Percentiles rank a stretch among this genome's conserved stretches.
Evolutionary conservation across 1,140 invertebrate species (phyloP).

Genomic region (Lordiphosa mommai): DNA sequence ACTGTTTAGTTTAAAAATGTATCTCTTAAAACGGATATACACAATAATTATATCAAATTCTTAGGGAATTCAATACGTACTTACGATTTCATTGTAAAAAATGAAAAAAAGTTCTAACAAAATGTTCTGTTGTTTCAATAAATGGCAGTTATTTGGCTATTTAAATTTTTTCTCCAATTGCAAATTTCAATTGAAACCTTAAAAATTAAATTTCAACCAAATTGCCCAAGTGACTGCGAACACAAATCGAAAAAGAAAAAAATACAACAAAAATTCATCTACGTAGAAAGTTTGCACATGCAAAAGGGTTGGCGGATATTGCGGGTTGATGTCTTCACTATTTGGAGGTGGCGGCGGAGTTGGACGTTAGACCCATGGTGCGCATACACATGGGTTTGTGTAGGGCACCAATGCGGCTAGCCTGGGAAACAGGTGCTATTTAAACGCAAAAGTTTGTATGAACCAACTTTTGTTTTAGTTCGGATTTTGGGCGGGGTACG

Average conservation of each 20-base stretch:
- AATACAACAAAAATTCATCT: not conserved
- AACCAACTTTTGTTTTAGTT: conserved; percentile 54
- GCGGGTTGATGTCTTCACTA: conserved; percentile 34
- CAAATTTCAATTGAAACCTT: conserved; percentile 55
- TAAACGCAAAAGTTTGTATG: conserved; percentile 77
- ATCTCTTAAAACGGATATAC: conserved; percentile 55
- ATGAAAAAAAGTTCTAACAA: conserved; percentile 60
- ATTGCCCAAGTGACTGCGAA: conserved; percentile 63
- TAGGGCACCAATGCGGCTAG: conserved; percentile 36
- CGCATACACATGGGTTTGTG: conserved; percentile 37
- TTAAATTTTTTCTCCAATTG: conserved; percentile 36
- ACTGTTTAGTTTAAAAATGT: conserved; percentile 51
- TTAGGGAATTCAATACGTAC: conserved; percentile 42
- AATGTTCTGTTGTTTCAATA: conserved; percentile 45
- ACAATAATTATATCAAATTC: conserved; percentile 52
- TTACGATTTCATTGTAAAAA: conserved; percentile 58
- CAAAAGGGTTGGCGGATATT: conserved; percentile 20
- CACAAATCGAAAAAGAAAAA: conserved; percentile 20
- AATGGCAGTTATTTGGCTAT: conserved; percentile 78
- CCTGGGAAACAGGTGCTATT: conserved; percentile 69
- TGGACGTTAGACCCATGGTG: conserved; percentile 46
- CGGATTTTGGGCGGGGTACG: not conserved
- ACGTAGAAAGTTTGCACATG: conserved; percentile 22
- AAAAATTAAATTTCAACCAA: conserved; percentile 41
- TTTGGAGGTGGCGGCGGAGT: conserved; percentile 52